Evolutionary conservation across 2,113 vertebrate species (phyloP), one percentile per base, ranked within the genome.

Genomic region (Oxyruncus cristatus): DNA sequence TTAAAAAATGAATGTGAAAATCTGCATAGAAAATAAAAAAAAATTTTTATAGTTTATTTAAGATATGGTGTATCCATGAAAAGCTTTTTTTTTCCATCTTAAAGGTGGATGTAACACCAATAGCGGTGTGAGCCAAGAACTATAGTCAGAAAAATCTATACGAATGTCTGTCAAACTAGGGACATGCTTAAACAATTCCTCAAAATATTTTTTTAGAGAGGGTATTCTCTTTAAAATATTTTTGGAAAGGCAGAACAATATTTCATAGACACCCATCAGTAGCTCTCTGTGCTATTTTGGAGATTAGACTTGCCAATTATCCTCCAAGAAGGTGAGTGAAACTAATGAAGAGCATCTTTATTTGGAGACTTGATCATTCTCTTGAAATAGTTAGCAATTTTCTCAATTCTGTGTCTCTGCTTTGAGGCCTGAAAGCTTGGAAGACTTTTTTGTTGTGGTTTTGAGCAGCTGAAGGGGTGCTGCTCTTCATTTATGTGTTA

Each of bases 21-120:
- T 33, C 23, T 46, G 5, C 6, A 30, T 7, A 42, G 21, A 5
- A 46, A 49, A 86, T 72, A 56, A 86, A 76, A 58, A 26, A 10
- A 9, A 0, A 0, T 7, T 41, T n/a, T 46, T 14, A 26, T 20
- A 3, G 6, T 55, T 81, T 56, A 33, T 50, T 16, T 53, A 52
- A 32, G 11, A 24, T 39, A 44, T 11, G 1, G 4, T 28, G 10
- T 42, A 56, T 59, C 19, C 63, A 11, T 10, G 8, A 81, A 58
- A 65, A 37, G 0, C 3, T 24, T 13, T 72, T 75, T 71, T 66
- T 10, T 7, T 53, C 6, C 11, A 42, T 53, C 30, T 59, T 62
- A 35, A n/a, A 72, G 39, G 6, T 55, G 50, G 14, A 42, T 52
- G 19, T 23, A 80, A 27, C 7, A 66, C 3, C 7, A 75, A 27